These are phyloP conservation scores for Oreochromis aureus DNA, from an alignment of 2,113 vertebrate genomes.

Conservation along the genomic window DNA sequence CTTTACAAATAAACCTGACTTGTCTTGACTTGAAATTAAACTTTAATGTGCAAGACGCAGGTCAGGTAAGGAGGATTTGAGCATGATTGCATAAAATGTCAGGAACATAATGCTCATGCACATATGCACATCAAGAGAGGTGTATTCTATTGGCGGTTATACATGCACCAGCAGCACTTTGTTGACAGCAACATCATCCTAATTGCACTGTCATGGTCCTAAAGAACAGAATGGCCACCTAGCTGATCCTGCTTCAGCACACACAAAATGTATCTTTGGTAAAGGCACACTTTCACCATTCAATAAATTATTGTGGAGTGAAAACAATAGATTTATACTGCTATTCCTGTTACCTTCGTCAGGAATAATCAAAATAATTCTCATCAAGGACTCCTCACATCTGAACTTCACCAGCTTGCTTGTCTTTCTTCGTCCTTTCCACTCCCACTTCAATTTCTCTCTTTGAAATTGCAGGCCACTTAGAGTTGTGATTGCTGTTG, in stretches of 20 bases:
- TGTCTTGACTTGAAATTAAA: slow-evolving; percentile 40
- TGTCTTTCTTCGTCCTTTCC: background rate
- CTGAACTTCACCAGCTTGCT: background rate
- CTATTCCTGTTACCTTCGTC: background rate
- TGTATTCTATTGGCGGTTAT: slow-evolving; percentile 4
- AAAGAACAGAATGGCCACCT: background rate
- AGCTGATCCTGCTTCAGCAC: background rate
- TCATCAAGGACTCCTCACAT: slow-evolving; percentile 15
- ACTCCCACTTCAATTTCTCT: slow-evolving; percentile 8
- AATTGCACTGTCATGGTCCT: background rate
- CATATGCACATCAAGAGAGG: background rate
- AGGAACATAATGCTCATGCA: background rate
- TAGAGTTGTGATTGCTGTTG: slow-evolving; percentile 34
- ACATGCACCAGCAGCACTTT: slow-evolving; percentile 31
- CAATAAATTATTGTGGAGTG: background rate
- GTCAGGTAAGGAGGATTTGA: background rate
- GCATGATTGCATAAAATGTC: background rate
- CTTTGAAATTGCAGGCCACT: slow-evolving; percentile 36
- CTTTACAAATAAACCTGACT: slow-evolving; percentile 23
- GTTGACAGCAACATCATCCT: slow-evolving; percentile 10
- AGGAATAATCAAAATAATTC: slow-evolving; percentile 36
- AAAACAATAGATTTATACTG: slow-evolving; percentile 22
- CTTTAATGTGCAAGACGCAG: slow-evolving; percentile 10
- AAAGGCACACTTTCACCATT: background rate
- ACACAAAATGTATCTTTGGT: background rate